A percentile compares a stretch with the other conserved stretches of the same genome.
phyloP scores from a whole-genome alignment of 2,888 invertebrate genomes.

The Synanthedon andrenaeformis region DNA sequence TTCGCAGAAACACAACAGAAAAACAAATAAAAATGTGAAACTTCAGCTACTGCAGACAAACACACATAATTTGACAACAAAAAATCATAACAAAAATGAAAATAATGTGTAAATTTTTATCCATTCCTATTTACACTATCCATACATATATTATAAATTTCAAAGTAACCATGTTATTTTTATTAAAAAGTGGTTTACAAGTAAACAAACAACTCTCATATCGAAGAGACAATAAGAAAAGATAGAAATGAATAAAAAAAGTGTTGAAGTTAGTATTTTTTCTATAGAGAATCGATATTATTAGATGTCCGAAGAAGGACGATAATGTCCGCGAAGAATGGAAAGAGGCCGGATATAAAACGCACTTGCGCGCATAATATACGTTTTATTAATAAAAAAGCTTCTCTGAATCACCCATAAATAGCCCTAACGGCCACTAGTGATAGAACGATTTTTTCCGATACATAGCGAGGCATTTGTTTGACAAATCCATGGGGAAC shows the following conservation, averaged over 20 bases:
- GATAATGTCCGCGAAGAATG: constrained; percentile 55
- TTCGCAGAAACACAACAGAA: background rate
- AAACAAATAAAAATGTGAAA: background rate
- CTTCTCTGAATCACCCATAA: constrained; percentile 63
- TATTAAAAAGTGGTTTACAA: too few relatives aligned
- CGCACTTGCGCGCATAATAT: constrained; percentile 70
- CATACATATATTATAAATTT: too few relatives aligned
- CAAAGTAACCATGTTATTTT: too few relatives aligned
- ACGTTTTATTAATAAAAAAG: constrained; percentile 71
- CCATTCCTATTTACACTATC: too few relatives aligned
- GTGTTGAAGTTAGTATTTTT: background rate
- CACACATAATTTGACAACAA: too few relatives aligned
- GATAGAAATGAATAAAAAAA: constrained; percentile 19
- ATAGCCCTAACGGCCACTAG: constrained; percentile 65
- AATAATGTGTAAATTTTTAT: too few relatives aligned
- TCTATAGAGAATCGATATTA: constrained; percentile 36
- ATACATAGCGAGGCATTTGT: constrained; percentile 65
- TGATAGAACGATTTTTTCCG: constrained; percentile 63
- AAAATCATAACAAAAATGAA: too few relatives aligned
- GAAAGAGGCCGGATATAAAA: constrained; percentile 57
- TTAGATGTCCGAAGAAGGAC: constrained; percentile 65
- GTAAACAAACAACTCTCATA: too few relatives aligned
- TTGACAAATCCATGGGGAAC: constrained; percentile 67
- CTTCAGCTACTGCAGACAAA: background rate
- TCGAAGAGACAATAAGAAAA: too few relatives aligned